These are phyloP conservation scores for Protobothrops flavoviridis DNA, from an alignment of 2,113 vertebrate species.

Conservation along the genomic window DNA sequence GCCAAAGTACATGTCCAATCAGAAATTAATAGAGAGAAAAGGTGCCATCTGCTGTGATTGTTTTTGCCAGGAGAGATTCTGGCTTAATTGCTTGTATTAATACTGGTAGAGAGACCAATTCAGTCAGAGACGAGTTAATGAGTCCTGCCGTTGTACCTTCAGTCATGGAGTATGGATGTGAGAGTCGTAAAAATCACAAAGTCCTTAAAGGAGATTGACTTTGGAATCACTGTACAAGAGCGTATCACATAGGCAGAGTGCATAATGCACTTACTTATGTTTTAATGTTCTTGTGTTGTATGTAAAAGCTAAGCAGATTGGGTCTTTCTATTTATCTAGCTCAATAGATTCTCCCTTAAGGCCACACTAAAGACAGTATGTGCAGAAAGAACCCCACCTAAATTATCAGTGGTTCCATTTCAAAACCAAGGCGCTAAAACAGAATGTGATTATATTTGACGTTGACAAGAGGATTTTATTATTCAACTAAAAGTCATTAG, in stretches of 20 bases:
- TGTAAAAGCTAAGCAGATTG: neutral
- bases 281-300: neutral
- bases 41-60: conserved; percentile 65
- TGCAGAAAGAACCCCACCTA: neutral
- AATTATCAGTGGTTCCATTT: neutral
- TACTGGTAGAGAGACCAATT: conserved; percentile 55
- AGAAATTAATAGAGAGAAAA: conserved; percentile 71
- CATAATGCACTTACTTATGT: neutral
- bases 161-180: conserved; percentile 28
- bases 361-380: neutral
- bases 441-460: neutral
- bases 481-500: neutral
- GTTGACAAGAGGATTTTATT: neutral
- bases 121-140: conserved; percentile 62
- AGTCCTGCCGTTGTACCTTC: conserved; percentile 52
- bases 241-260: neutral
- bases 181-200: conserved; percentile 23
- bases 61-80: conserved; percentile 66
- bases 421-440: neutral
- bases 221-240: conserved; percentile 7
- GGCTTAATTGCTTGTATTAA: conserved; percentile 65
- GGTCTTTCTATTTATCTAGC: neutral
- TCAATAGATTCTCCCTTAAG: neutral
- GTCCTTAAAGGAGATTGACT: conserved; percentile 17
- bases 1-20: conserved; percentile 65